Percentiles rank a stretch among this genome's conserved stretches.
Evolutionary conservation across 2,113 vertebrate species (phyloP).

Genomic region (Eretmochelys imbricata): DNA sequence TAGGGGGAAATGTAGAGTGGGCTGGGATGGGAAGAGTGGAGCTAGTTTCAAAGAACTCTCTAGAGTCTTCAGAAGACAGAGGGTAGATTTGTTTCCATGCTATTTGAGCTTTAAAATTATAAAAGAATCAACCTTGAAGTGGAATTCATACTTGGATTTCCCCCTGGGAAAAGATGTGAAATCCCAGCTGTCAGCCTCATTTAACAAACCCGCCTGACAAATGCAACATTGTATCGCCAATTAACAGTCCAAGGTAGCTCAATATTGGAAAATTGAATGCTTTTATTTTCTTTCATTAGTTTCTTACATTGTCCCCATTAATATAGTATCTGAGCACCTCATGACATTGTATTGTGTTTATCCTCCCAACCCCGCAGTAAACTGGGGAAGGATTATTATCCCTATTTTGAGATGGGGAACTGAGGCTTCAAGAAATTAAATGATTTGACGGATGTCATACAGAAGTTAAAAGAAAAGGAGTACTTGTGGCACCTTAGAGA

Average conservation of each 20-base stretch:
- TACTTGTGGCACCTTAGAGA: too few species aligned
- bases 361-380: too few species aligned
- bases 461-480: too few species aligned
- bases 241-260: neutral
- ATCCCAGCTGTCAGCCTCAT: rapidly evolving
- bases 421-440: neutral
- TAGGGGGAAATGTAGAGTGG: neutral
- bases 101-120: neutral
- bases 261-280: too few species aligned
- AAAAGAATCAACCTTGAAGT: too few species aligned
- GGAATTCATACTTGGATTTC: too few species aligned
- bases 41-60: neutral
- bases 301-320: too few species aligned
- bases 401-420: too few species aligned
- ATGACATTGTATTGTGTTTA: too few species aligned
- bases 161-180: neutral
- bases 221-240: neutral
- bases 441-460: neutral
- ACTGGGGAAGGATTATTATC: too few species aligned
- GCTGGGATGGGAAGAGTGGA: neutral
- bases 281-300: too few species aligned
- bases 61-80: neutral
- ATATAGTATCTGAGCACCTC: too few species aligned
- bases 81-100: neutral
- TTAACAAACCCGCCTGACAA: neutral